A percentile compares a stretch with the other conserved stretches of the same genome.
phyloP scores from a whole-genome alignment of 2,888 invertebrate species.

The Mythimna ferrago region DNA sequence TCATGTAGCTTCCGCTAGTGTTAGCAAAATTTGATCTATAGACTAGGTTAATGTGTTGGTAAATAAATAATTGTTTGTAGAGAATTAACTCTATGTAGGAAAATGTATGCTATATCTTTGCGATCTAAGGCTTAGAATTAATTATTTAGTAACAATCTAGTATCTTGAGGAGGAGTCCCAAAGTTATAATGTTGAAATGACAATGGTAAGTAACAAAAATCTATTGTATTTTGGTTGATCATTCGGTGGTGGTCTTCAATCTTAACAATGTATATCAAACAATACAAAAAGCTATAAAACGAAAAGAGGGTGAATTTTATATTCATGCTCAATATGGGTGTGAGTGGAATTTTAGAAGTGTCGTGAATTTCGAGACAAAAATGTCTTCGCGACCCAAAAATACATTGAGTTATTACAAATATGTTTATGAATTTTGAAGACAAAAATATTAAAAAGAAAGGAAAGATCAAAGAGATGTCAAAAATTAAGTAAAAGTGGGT shows the following conservation, averaged over 20 bases:
- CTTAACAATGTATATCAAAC: constrained; percentile 10
- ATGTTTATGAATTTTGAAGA: neutral
- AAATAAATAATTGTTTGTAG: neutral
- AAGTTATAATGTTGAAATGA: neutral
- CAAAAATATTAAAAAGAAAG: neutral
- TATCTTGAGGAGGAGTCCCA: neutral
- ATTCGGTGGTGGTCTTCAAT: neutral
- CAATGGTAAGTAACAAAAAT: neutral
- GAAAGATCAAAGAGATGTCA: constrained; percentile 2
- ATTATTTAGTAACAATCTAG: neutral
- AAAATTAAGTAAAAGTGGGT: neutral
- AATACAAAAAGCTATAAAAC: neutral
- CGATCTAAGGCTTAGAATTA: neutral
- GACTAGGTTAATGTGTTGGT: neutral
- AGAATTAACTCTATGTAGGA: too few relatives aligned
- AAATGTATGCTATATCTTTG: neutral
- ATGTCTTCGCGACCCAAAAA: constrained; percentile 9
- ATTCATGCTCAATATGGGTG: constrained; percentile 5
- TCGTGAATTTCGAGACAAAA: constrained; percentile 3
- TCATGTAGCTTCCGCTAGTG: neutral
- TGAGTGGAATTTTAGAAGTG: constrained; percentile 17
- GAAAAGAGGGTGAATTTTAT: neutral
- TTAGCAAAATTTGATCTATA: constrained; percentile 5
- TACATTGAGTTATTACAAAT: constrained; percentile 11
- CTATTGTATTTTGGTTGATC: neutral